Evolutionary conservation across 2,113 vertebrate genomes (phyloP).

Genomic region (Dasyornis broadbenti): DNA sequence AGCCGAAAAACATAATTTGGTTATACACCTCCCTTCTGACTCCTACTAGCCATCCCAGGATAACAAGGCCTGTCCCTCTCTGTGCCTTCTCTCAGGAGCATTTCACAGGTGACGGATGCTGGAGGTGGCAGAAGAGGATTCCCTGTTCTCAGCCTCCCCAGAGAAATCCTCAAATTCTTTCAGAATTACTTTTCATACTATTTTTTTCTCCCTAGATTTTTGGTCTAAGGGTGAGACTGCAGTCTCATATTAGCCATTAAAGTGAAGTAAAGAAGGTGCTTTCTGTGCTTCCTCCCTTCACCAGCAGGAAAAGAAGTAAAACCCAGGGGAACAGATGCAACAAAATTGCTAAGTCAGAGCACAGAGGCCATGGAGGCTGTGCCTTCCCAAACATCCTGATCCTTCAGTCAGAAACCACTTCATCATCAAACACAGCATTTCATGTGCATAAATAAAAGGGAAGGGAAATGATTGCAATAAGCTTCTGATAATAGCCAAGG

Average conservation of each 20-base stretch:
- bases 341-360: background rate
- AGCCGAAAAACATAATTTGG: background rate
- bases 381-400: background rate
- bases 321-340: background rate
- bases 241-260: slow-evolving; percentile 38
- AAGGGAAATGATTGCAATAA: background rate
- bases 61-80: background rate
- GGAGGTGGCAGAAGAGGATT: background rate
- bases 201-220: background rate
- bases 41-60: background rate
- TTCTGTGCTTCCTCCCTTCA: slow-evolving; percentile 67
- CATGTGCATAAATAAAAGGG: background rate
- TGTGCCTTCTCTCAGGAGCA: background rate
- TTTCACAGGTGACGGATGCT: background rate
- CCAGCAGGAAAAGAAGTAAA: slow-evolving; percentile 67
- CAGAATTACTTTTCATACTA: background rate
- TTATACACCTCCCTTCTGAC: background rate
- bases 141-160: background rate
- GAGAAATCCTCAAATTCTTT: background rate
- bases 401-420: background rate
- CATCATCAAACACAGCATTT: background rate
- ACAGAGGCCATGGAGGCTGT: background rate
- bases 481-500: background rate
- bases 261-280: slow-evolving; percentile 62
- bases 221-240: slow-evolving; percentile 26